A percentile compares a stretch with the other conserved stretches of the same genome.
These are phyloP conservation scores for Acleris literana DNA, from an alignment of 2,888 invertebrate genomes.

Conservation along the genomic window DNA sequence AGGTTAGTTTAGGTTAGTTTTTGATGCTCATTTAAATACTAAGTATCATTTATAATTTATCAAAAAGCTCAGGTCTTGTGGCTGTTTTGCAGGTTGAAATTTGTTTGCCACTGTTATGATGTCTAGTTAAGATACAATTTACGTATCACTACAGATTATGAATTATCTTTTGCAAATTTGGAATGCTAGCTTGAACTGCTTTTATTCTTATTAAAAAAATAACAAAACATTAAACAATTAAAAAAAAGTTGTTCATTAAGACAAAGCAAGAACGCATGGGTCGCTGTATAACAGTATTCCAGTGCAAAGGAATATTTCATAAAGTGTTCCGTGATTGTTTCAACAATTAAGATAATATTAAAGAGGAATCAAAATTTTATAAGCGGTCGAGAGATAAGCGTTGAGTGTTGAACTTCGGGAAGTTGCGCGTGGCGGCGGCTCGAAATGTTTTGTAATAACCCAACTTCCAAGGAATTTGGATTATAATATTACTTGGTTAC, in stretches of 20 bases:
- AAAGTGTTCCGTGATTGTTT: conserved; percentile 72
- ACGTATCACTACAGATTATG: no score
- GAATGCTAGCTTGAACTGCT: no score
- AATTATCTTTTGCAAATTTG: no score
- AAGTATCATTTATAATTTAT: no score
- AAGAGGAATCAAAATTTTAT: conserved; percentile 80
- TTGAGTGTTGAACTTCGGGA: conserved; percentile 74
- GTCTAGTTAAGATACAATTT: no score
- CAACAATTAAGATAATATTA: conserved; percentile 79
- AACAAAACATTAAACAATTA: no score
- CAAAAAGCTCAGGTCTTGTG: no score
- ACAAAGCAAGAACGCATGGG: not conserved
- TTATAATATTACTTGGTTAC: conserved; percentile 50
- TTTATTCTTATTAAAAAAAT: no score
- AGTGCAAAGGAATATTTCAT: conserved; percentile 61
- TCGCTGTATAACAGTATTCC: conserved; percentile 7
- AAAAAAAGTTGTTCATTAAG: not conserved
- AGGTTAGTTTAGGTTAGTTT: no score
- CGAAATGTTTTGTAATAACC: conserved; percentile 55
- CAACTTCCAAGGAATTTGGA: conserved; percentile 51
- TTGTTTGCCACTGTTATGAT: no score
- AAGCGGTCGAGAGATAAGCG: conserved; percentile 77
- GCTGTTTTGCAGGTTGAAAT: no score
- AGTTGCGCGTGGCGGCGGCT: conserved; percentile 59
- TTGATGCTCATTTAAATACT: no score